Evolutionary conservation across 1,140 invertebrate genomes (phyloP).

Genomic region (Megalonaias nervosa): DNA sequence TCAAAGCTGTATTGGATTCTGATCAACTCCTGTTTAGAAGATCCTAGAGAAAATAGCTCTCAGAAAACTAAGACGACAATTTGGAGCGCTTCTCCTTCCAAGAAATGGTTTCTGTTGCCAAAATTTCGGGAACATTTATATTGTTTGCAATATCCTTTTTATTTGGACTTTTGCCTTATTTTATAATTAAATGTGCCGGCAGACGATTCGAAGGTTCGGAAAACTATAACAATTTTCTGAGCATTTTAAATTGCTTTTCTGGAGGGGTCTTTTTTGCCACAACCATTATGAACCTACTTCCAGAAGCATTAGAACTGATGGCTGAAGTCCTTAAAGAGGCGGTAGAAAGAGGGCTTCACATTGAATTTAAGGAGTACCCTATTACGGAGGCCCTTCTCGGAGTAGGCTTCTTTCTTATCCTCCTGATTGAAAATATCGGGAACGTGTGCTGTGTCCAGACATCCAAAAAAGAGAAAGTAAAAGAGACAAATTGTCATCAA

Average conservation of each 20-base stretch:
- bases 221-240: conserved; percentile 4
- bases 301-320: conserved; percentile 71
- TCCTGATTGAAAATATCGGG: conserved; percentile 75
- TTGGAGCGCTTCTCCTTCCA: too few species aligned
- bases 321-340: conserved; percentile 7
- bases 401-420: conserved; percentile 75
- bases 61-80: too few species aligned
- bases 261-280: conserved; percentile 76
- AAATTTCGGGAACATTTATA: background rate
- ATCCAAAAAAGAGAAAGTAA: background rate
- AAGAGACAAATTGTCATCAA: background rate
- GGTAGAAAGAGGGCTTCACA: background rate
- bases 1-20: too few species aligned
- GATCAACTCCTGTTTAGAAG: too few species aligned
- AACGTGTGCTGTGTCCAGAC: conserved; percentile 44
- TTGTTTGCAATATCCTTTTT: conserved; percentile 8
- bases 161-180: conserved; percentile 21
- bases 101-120: background rate
- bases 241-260: conserved; percentile 71
- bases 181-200: conserved; percentile 8
- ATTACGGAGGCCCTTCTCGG: conserved; percentile 61
- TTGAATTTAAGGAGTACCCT: conserved; percentile 35
- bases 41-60: too few species aligned
- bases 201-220: background rate
- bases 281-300: conserved; percentile 74